Base-by-base conservation (phyloP, 2,888 invertebrate genomes). In the Schizotus pectinicornis region DNA sequence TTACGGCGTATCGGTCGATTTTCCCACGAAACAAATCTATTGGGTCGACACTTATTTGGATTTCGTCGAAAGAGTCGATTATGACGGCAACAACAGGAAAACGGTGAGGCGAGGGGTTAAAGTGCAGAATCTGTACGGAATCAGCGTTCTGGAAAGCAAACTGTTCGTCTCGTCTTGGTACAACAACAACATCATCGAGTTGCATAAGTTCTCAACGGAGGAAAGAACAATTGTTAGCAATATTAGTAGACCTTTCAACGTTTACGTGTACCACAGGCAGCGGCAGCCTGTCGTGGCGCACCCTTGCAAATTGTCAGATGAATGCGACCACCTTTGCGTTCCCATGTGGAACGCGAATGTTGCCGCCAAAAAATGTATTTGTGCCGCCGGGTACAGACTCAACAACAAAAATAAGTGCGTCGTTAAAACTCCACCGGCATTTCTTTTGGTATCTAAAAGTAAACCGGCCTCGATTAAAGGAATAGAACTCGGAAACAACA, bases 21-120 rank as follows among this genome's bases (percentile, higher is more conserved):
- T 86, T 65, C 85, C 91, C 34, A 85, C 85, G 47, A 83, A 86
- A 70, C 84, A 85, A 71, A 84, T 92, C 13, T 92, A 90, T 79
- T 92, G 92, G 92, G 87, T 88, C 51, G 94, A 94, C 79, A 85
- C 87, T 6, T 92, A 90, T 79, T 82, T 92, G 69, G 91, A 91
- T 81, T 87, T 86, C 70, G 85, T 94, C 3, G 91, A 93, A 79
- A 82, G 90, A 59, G 85, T 90, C 13, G 87, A 91, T 80, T 94
- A 93, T 78, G 84, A 89, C 73, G 93, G 92, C 7, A 79, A 79
- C 9, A 84, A 86, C 70, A 82, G 91, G 52, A 80, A 79, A 72
- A 88, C 88, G 3, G 80, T 88, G 49, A 81, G 83, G 55, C 82
- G 73, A 59, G 77, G 76, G 35, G 72, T 77, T 8, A 80, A 87